phyloP scores from a whole-genome alignment of 2,888 invertebrate species.

The Nomada ferruginata region DNA sequence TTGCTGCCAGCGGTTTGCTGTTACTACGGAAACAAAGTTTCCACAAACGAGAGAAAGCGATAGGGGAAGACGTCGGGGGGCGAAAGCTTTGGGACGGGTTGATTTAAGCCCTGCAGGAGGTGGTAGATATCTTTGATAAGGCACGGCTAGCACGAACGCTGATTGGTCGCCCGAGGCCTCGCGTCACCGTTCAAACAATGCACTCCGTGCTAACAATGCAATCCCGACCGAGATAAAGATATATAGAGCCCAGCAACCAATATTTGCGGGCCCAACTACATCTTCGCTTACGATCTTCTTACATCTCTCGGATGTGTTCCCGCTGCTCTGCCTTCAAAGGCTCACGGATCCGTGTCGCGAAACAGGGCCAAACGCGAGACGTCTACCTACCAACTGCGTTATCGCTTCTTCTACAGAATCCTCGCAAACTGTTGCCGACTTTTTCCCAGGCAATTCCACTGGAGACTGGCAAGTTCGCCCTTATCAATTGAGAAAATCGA shows the following conservation, averaged over 20 bases:
- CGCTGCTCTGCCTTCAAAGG: constrained; percentile 50
- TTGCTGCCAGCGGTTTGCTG: constrained; percentile 38
- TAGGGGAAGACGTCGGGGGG: constrained; percentile 16
- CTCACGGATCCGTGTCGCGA: constrained; percentile 46
- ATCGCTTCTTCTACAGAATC: constrained; percentile 24
- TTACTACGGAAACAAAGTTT: constrained; percentile 55
- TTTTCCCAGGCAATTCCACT: constrained; percentile 19
- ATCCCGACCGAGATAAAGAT: constrained; percentile 78
- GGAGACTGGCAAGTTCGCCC: neutral
- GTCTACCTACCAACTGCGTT: constrained; percentile 41
- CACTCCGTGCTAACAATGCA: constrained; percentile 79
- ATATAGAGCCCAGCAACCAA: constrained; percentile 67
- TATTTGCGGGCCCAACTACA: constrained; percentile 57
- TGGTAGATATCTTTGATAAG: constrained; percentile 77
- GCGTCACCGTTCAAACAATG: constrained; percentile 80
- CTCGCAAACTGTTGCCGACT: constrained; percentile 16
- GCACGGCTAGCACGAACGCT: constrained; percentile 77
- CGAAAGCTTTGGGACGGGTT: constrained; percentile 56
- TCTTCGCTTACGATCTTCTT: constrained; percentile 51
- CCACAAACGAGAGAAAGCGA: constrained; percentile 51
- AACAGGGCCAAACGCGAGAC: constrained; percentile 38
- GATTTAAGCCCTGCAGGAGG: constrained; percentile 69
- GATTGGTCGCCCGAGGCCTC: constrained; percentile 81
- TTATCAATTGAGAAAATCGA: constrained; percentile 17
- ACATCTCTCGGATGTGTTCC: constrained; percentile 42